These are phyloP conservation scores for Channa striata DNA, from an alignment of 2,797 vertebrate genomes.

Conservation along the genomic window DNA sequence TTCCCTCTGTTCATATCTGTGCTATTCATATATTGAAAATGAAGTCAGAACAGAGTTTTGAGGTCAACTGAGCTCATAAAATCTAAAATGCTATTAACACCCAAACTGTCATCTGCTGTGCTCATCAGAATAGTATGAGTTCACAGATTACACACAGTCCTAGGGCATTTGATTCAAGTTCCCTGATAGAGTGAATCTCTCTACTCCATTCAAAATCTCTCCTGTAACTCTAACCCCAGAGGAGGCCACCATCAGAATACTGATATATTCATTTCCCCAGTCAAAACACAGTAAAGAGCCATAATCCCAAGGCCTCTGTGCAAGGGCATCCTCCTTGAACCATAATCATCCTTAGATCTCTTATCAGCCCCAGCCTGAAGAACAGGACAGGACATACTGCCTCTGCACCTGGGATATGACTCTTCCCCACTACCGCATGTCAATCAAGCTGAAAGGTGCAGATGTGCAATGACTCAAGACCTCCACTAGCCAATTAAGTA, in stretches of 20 bases:
- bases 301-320: constrained; percentile 73
- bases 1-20: constrained; percentile 30
- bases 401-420: constrained; percentile 67
- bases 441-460: constrained; percentile 73
- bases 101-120: constrained; percentile 53
- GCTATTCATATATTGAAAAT: constrained; percentile 41
- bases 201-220: constrained; percentile 61
- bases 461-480: constrained; percentile 53
- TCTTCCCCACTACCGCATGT: constrained; percentile 62
- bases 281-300: constrained; percentile 64
- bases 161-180: constrained; percentile 51
- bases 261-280: constrained; percentile 71
- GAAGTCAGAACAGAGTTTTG: constrained; percentile 41
- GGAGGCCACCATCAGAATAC: constrained; percentile 72
- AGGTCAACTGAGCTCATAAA: constrained; percentile 61
- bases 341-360: constrained; percentile 83
- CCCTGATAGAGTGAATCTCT: constrained; percentile 40
- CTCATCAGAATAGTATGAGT: constrained; percentile 67
- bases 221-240: constrained; percentile 63
- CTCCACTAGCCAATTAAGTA: constrained; percentile 67
- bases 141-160: constrained; percentile 66
- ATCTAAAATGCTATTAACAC: constrained; percentile 63
- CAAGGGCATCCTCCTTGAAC: constrained; percentile 82
- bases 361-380: constrained; percentile 72
- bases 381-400: constrained; percentile 67